phyloP scores from a whole-genome alignment of 1,140 invertebrate species.

The Xylocopa sonorina region DNA sequence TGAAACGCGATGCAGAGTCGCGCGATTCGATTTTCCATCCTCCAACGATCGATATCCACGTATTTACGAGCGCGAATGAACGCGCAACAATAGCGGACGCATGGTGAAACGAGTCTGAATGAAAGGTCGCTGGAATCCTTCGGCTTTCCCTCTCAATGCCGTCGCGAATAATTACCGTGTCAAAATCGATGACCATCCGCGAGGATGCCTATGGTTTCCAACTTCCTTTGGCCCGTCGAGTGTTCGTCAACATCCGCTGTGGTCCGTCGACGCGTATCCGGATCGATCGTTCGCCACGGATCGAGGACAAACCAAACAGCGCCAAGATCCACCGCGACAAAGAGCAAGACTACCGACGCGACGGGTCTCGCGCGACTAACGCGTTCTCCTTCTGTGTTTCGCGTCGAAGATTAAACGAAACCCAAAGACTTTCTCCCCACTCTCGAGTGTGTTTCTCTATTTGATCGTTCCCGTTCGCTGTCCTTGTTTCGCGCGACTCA shows the following conservation, averaged over 20 bases:
- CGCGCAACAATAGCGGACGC: not conserved
- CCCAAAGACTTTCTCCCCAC: conserved; percentile 29
- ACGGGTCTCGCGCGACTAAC: conserved; percentile 22
- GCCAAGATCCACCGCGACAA: not conserved
- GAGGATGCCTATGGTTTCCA: too few relatives aligned
- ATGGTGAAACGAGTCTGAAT: conserved; percentile 1
- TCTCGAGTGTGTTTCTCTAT: not conserved
- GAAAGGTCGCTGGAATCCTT: conserved; percentile 30
- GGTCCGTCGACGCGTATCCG: too few relatives aligned
- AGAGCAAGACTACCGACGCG: not conserved
- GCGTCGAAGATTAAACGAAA: conserved; percentile 41
- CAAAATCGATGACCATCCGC: conserved; percentile 7
- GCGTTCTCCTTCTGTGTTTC: not conserved
- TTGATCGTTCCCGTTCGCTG: conserved; percentile 18
- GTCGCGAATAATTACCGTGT: conserved; percentile 2
- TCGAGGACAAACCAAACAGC: not conserved
- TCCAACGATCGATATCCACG: not conserved
- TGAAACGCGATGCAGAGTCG: not conserved
- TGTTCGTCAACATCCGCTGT: too few relatives aligned
- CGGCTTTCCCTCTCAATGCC: conserved; percentile 8
- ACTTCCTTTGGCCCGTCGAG: too few relatives aligned
- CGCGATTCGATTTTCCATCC: not conserved
- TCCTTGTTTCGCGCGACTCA: not conserved
- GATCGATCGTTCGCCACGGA: too few relatives aligned
- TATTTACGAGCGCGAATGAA: not conserved